These are phyloP conservation scores for Drosophila micromelanica DNA, from an alignment of 1,140 invertebrate genomes.

Conservation along the genomic window DNA sequence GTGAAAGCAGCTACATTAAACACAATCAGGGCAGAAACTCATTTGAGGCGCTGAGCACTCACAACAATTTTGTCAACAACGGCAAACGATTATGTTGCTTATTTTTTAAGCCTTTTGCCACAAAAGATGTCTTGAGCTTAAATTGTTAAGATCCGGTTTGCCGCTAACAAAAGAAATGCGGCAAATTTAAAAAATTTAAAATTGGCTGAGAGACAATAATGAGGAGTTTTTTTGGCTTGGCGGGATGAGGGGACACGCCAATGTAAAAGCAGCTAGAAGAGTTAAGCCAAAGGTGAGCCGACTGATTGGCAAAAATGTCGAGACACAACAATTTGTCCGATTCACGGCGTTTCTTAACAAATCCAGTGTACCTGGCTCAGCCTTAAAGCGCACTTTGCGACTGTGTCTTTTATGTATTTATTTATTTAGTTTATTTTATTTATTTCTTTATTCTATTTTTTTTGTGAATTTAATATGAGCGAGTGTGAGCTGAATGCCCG, in stretches of 20 bases:
- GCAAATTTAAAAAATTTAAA: constrained; percentile 52
- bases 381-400: constrained; percentile 3
- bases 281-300: constrained; percentile 27
- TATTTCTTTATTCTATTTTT: constrained; percentile 6
- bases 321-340: constrained; percentile 7
- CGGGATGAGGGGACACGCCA: constrained; percentile 32
- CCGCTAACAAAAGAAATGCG: constrained; percentile 34
- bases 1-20: constrained; percentile 67
- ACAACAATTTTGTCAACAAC: constrained; percentile 69
- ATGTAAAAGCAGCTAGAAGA: not conserved
- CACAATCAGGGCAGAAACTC: constrained; percentile 81
- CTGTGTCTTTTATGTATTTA: constrained; percentile 38
- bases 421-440: constrained; percentile 7
- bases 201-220: constrained; percentile 63
- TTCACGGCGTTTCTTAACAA: not conserved
- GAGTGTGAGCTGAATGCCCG: constrained; percentile 34
- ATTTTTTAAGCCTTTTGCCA: constrained; percentile 29
- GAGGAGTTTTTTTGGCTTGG: constrained; percentile 27
- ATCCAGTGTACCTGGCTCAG: constrained; percentile 12
- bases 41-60: constrained; percentile 79
- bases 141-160: constrained; percentile 50
- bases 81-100: constrained; percentile 6
- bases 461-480: constrained; percentile 46
- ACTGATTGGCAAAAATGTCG: constrained; percentile 33
- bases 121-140: constrained; percentile 35